A percentile compares a stretch with the other conserved stretches of the same genome.
phyloP scores from a whole-genome alignment of 2,888 invertebrate genomes.

The Pseudanteris insignis region DNA sequence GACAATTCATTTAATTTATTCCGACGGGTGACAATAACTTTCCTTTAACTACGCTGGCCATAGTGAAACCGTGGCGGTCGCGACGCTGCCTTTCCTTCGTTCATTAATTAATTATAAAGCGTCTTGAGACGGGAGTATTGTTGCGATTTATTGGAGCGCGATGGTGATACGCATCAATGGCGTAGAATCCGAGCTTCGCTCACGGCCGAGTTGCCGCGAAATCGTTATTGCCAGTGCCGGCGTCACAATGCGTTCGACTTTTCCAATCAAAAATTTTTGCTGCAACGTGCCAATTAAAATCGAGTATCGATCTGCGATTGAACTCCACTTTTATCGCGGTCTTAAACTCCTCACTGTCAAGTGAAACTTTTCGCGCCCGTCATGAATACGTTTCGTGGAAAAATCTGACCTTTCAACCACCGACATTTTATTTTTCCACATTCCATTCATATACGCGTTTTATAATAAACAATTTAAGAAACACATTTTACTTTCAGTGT shows the following conservation, averaged over 20 bases:
- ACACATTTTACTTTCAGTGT: too few relatives aligned
- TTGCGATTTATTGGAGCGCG: slow-evolving; percentile 45
- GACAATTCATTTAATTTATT: slow-evolving; percentile 36
- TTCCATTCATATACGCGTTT: too few relatives aligned
- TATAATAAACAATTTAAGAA: too few relatives aligned
- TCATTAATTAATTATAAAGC: slow-evolving; percentile 43
- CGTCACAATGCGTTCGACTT: slow-evolving; percentile 27
- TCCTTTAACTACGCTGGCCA: slow-evolving; percentile 14
- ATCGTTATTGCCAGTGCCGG: slow-evolving; percentile 28
- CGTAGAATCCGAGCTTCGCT: slow-evolving; percentile 36
- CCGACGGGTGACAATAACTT: slow-evolving; percentile 14
- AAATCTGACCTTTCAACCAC: not conserved
- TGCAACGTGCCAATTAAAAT: slow-evolving; percentile 11
- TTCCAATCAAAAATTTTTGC: slow-evolving; percentile 3
- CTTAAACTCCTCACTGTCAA: not conserved
- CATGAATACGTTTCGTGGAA: too few relatives aligned
- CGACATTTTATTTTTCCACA: not conserved
- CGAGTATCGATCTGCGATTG: slow-evolving; percentile 17
- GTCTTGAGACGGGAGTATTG: slow-evolving; percentile 29
- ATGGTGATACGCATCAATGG: slow-evolving; percentile 41
- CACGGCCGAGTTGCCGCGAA: slow-evolving; percentile 20
- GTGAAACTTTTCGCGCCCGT: not conserved
- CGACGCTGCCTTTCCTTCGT: slow-evolving; percentile 22
- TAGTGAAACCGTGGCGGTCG: slow-evolving; percentile 10
- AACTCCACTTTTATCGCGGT: slow-evolving; percentile 1